These are phyloP conservation scores for Tapirus indicus DNA, from an alignment of 2,797 vertebrate species.

Conservation along the genomic window DNA sequence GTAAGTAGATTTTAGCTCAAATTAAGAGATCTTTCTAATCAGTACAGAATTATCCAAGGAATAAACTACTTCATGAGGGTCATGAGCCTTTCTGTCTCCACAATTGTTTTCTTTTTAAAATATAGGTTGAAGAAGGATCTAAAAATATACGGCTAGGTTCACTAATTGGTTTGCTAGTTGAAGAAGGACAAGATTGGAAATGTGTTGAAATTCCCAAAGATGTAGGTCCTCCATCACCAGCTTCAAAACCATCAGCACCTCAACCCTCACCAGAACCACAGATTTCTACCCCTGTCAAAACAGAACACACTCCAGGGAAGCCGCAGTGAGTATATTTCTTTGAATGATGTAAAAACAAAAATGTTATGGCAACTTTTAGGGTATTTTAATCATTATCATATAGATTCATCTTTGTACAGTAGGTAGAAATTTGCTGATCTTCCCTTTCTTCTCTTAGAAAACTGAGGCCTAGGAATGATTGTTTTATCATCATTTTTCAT, in stretches of 20 bases:
- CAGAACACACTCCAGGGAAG: slow-evolving; percentile 81
- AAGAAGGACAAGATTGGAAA: slow-evolving; percentile 97
- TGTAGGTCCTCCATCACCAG: slow-evolving; percentile 74
- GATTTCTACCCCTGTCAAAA: slow-evolving; percentile 73
- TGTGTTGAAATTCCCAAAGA: slow-evolving; percentile 93
- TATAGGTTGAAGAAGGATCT: slow-evolving; percentile 95
- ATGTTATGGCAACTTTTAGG: not conserved
- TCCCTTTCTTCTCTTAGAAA: slow-evolving; percentile 19
- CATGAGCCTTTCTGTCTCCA: not conserved
- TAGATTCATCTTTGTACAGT: not conserved
- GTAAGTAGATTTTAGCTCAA: not conserved
- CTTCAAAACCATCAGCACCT: slow-evolving; percentile 75
- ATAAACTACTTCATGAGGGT: not conserved
- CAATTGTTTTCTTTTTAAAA: slow-evolving; percentile 64
- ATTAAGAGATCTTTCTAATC: not conserved
- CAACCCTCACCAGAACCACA: slow-evolving; percentile 65
- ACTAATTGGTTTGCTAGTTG: slow-evolving; percentile 95
- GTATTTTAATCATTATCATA: slow-evolving; percentile 25
- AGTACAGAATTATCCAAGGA: not conserved
- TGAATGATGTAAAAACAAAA: not conserved
- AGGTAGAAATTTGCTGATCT: not conserved
- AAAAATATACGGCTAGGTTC: slow-evolving; percentile 93
- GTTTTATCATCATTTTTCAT: slow-evolving; percentile 4
- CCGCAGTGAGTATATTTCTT: slow-evolving; percentile 89
- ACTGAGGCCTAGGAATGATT: not conserved